Evolutionary conservation across 2,888 invertebrate genomes (phyloP).

Genomic region (Drosophila meridiana): DNA sequence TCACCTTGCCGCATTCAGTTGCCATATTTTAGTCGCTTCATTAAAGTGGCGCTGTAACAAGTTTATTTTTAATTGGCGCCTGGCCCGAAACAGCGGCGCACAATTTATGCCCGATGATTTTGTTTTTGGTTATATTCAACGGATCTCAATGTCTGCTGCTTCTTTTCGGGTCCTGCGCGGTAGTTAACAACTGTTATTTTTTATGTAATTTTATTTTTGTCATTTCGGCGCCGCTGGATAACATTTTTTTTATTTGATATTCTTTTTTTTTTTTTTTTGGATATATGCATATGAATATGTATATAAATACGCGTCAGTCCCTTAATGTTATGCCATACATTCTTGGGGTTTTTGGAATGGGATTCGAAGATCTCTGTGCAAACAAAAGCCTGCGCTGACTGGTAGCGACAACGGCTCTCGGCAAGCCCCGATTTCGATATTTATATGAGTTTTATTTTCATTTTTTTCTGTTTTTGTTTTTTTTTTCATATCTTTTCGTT

Average conservation of each 20-base stretch:
- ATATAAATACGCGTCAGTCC: conserved; percentile 38
- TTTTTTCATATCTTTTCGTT: not conserved
- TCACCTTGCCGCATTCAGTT: conserved; percentile 20
- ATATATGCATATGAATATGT: conserved; percentile 28
- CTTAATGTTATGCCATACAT: conserved; percentile 60
- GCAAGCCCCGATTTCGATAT: conserved; percentile 76
- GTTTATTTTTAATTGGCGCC: conserved; percentile 79
- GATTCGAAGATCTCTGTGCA: conserved; percentile 36
- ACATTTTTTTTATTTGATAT: conserved; percentile 13
- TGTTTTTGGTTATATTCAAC: conserved; percentile 4
- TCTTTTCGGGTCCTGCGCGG: conserved; percentile 44
- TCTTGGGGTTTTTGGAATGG: conserved; percentile 18
- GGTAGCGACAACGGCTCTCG: conserved; percentile 77
- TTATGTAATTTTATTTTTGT: conserved; percentile 80
- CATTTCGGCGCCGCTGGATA: conserved; percentile 78
- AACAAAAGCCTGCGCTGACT: conserved; percentile 76
- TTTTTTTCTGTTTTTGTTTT: not conserved
- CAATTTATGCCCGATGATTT: conserved; percentile 60
- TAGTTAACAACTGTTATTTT: conserved; percentile 79
- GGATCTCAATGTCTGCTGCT: not conserved
- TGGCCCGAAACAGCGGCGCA: conserved; percentile 30
- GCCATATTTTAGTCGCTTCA: conserved; percentile 73
- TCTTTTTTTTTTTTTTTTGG: not conserved
- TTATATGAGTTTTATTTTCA: conserved; percentile 62
- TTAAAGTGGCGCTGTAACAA: conserved; percentile 79